phyloP scores from a whole-genome alignment of 2,797 vertebrate genomes.

The Notolepis coatsorum region DNA sequence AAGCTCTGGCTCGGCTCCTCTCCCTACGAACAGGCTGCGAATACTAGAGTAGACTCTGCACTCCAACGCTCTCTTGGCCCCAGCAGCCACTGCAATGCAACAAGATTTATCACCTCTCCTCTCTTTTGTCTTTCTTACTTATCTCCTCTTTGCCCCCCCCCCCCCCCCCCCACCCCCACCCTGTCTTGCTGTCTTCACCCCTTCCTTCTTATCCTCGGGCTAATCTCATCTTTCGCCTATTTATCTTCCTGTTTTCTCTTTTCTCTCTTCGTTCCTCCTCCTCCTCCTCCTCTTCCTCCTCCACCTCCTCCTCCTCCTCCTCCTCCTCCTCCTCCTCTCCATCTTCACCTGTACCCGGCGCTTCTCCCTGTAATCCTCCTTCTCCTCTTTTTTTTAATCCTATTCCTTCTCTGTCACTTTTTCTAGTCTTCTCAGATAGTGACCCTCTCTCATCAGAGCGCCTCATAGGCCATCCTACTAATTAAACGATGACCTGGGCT shows the following conservation, averaged over 20 bases:
- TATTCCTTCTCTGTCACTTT: slow-evolving; percentile 1
- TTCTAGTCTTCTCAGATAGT: slow-evolving; percentile 24
- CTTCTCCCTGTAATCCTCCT: slow-evolving; percentile 38
- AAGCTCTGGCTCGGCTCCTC: slow-evolving; percentile 24
- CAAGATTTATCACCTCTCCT: slow-evolving; percentile 62
- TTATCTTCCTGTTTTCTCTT: slow-evolving; percentile 5
- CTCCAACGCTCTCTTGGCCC: slow-evolving; percentile 52
- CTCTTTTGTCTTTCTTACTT: slow-evolving; percentile 15
- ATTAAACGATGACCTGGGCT: slow-evolving; percentile 61
- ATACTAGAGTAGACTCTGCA: slow-evolving; percentile 39
- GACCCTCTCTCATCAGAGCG: slow-evolving; percentile 49
- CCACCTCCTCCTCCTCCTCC: slow-evolving; percentile 10
- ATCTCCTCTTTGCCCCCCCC: neutral
- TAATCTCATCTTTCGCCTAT: neutral
- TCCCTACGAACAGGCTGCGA: slow-evolving; percentile 42
- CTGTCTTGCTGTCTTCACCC: neutral
- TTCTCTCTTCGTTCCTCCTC: slow-evolving; percentile 24
- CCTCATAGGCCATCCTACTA: slow-evolving; percentile 52
- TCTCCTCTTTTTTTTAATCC: neutral
- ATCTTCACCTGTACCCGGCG: neutral
- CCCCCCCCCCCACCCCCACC: neutral
- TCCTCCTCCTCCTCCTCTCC: slow-evolving; percentile 13
- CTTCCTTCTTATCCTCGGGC: neutral
- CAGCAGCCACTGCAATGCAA: slow-evolving; percentile 29
- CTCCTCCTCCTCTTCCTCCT: slow-evolving; percentile 36